Evolutionary conservation across 2,888 invertebrate species (phyloP).

Genomic region (Limnephilus lunatus): DNA sequence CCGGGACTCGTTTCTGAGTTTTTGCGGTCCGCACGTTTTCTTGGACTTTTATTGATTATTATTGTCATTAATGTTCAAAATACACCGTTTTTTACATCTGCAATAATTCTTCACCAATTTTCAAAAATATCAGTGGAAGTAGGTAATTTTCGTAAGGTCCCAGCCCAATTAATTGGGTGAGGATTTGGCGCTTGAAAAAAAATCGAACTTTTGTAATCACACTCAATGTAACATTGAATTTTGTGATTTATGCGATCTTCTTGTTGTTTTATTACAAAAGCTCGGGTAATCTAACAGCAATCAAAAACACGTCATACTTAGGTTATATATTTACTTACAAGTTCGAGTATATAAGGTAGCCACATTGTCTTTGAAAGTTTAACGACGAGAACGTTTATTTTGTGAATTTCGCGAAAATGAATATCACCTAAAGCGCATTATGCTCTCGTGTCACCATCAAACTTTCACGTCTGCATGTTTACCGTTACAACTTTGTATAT

Average conservation of each 20-base stretch:
- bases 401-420: slow-evolving; percentile 4
- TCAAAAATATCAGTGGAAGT: neutral
- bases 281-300: neutral
- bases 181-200: too few relatives aligned
- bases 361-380: slow-evolving; percentile 2
- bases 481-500: slow-evolving; percentile 9
- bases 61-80: too few relatives aligned
- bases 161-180: neutral
- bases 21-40: too few relatives aligned
- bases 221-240: neutral
- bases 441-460: slow-evolving; percentile 15
- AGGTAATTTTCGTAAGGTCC: neutral
- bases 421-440: neutral
- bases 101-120: neutral
- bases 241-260: neutral
- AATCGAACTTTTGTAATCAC: too few relatives aligned
- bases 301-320: neutral
- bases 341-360: neutral
- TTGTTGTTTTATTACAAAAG: neutral
- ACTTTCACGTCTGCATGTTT: slow-evolving; percentile 12
- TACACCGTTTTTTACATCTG: neutral
- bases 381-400: neutral
- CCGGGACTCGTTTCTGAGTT: too few relatives aligned
- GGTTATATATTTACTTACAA: neutral
- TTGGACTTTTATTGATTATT: too few relatives aligned